Evolutionary conservation across 1,140 invertebrate species (phyloP), one percentile per base, ranked within the genome.

Genomic region (Calliphora vicina): DNA sequence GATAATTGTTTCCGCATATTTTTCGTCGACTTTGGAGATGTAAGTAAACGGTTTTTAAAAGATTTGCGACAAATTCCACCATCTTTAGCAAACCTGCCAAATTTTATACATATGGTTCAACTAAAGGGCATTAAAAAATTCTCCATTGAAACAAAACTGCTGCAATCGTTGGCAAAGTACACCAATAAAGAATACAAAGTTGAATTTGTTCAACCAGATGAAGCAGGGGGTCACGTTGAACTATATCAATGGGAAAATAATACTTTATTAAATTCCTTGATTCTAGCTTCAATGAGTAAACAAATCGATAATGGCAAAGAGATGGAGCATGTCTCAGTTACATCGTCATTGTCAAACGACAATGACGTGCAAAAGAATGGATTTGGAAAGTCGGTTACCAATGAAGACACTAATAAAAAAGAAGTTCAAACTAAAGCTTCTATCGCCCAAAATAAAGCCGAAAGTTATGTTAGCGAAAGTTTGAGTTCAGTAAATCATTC

Each of bases 21-120:
- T 0, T 85, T 87, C 15, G 1, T 87, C 0, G 88, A 89, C 76
- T 84, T 83, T 9, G 88, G 88, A 4, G 72, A 84, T 27, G 9
- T 82, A 10, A 17, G 27, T n/a, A 5, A 1, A 2, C 27, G 67
- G 13, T 78, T 80, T 27, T 27, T 13, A 0, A n/a, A 15, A 17
- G 82, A 86, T n/a, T 61, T 89, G 20, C 80, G 82, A 13, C 82
- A 84, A 72, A 87, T 89, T n/a, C 84, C 20, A n/a, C 25, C 45
- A 0, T 84, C 86, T 27, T 78, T 89, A 0, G 15, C 85, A n/a
- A n/a, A 81, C 1, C 35, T 87, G 26, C 85, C 87, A 4, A 84
- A 74, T 72, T 82, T 80, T n/a, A 45, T 29, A 9, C n/a, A 80
- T 0, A 74, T 82, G 82, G 81, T 87, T 26, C 86, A 86, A 35